Evolutionary conservation across 2,113 vertebrate genomes (phyloP).

Genomic region (Tinamus guttatus): DNA sequence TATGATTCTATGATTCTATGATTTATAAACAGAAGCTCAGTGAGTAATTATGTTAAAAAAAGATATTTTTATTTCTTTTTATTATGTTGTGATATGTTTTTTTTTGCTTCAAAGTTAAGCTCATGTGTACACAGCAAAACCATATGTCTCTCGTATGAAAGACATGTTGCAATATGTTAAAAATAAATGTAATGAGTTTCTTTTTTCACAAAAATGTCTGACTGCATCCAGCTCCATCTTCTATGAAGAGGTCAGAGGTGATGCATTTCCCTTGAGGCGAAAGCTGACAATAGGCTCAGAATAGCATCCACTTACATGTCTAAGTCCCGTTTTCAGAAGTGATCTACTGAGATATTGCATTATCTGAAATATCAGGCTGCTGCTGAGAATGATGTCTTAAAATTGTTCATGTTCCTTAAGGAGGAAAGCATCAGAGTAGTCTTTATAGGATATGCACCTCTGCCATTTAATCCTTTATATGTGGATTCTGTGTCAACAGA

Average conservation of each 20-base stretch:
- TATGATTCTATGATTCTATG: too few species aligned
- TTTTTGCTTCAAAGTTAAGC: not conserved
- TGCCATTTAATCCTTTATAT: not conserved
- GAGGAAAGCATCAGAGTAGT: not conserved
- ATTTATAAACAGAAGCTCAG: not conserved
- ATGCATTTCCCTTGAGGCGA: not conserved
- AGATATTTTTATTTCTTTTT: not conserved
- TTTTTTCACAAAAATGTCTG: not conserved
- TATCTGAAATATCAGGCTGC: not conserved
- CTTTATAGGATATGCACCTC: not conserved
- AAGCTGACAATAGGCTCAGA: not conserved
- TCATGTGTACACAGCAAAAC: not conserved
- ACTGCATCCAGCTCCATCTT: not conserved
- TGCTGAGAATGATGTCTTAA: not conserved
- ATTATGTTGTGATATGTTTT: not conserved
- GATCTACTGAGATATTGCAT: not conserved
- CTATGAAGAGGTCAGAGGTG: not conserved
- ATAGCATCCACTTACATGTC: not conserved
- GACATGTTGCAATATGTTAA: not conserved
- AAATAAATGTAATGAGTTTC: not conserved
- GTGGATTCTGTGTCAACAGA: not conserved
- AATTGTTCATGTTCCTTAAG: not conserved
- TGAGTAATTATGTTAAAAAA: not conserved
- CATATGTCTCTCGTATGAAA: not conserved
- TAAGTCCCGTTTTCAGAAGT: not conserved